Evolutionary conservation across 2,113 vertebrate genomes (phyloP), one percentile per base, ranked within the genome.

Genomic region (Camelus bactrianus): DNA sequence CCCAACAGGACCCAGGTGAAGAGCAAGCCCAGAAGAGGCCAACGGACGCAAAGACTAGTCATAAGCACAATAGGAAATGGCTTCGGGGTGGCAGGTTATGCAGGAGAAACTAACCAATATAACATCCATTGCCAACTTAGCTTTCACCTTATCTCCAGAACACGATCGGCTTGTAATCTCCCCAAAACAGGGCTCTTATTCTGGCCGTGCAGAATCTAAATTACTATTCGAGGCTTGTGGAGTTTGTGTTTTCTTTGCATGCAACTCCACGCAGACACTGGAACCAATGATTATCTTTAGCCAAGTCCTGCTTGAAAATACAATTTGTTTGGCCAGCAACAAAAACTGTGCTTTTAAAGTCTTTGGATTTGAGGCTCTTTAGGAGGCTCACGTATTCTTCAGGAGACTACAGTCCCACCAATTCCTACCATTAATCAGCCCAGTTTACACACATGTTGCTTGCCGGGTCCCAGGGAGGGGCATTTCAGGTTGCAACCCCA

Each of bases 221-320:
- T 35, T 32, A 83, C 30, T 58, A 20, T 30, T 58, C 62, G 72
- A 24, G 20, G 11, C 14, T 67, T 85, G 14, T 77, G 83, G 19
- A 91, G 28, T 64, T 72, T 72, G 28, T 28, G 30, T 77, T 94
- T 90, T 90, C 35, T 83, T 38, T 84, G 30, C 83, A 83, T 42
- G 54, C 14, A 80, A 72, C 6, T 65, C n/a, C 11, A 54, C 17
- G 13, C 17, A 79, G 35, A 86, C 5, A 62, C 8, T 10, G 46
- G 17, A 76, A 54, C 38, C 32, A 72, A 56, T 13, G 48, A 35
- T 35, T 52, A 76, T 16, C 56, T 52, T 32, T 24, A 76, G 22
- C 56, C 72, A 62, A 89, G 28, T 64, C 10, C 52, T 62, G 24
- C 42, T 54, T 95, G 42, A 86, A 95, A 86, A 80, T 72, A 56